Conservation (phyloP, 2,113 vertebrate species). For the Ictidomys tridecemlineatus region DNA sequence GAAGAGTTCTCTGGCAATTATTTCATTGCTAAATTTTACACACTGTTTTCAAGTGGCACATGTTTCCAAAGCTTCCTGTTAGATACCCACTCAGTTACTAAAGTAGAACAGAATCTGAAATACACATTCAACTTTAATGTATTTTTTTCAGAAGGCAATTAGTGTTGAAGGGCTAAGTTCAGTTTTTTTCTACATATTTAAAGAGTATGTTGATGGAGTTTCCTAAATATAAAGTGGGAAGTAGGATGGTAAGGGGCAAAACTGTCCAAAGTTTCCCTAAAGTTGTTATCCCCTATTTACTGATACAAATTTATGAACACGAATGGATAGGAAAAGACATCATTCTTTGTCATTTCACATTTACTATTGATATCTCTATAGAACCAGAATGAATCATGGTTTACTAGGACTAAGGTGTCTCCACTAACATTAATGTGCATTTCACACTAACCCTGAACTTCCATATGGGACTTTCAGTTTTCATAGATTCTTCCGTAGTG, state of each 20-base stretch:
- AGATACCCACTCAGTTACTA: not conserved
- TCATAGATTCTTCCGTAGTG: not conserved
- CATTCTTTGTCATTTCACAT: not conserved
- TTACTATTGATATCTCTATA: not conserved
- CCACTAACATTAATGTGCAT: not conserved
- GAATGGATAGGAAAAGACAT: not conserved
- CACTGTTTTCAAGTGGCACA: not conserved
- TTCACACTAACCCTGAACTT: not conserved
- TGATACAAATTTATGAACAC: not conserved
- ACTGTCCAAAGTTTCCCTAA: not conserved
- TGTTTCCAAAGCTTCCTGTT: not conserved
- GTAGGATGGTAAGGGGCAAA: not conserved
- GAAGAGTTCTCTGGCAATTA: not conserved
- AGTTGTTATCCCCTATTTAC: not conserved
- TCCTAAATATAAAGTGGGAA: not conserved
- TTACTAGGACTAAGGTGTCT: not conserved
- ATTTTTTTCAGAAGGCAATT: conserved; percentile 13
- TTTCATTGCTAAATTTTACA: not conserved
- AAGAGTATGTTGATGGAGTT: not conserved
- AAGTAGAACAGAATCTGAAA: conserved; percentile 4
- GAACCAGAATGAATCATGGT: not conserved
- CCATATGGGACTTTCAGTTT: not conserved
- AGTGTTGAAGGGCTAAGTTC: not conserved
- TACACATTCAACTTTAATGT: not conserved
- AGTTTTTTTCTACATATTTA: not conserved